These are phyloP conservation scores for Pteruthius melanotis DNA, from an alignment of 2,113 vertebrate genomes.

Conservation along the genomic window DNA sequence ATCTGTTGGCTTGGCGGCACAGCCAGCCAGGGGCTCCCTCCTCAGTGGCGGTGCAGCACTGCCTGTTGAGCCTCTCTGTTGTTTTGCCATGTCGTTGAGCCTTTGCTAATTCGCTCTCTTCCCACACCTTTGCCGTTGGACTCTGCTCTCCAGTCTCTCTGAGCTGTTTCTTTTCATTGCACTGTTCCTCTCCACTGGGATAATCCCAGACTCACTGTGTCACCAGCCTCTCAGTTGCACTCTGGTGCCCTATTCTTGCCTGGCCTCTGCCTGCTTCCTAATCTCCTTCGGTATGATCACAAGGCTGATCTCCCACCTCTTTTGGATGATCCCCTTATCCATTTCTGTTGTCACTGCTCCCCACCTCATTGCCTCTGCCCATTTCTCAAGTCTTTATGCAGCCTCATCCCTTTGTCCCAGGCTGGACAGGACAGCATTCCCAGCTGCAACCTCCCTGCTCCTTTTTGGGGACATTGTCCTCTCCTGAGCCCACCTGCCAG, in stretches of 20 bases:
- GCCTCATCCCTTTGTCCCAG: background rate
- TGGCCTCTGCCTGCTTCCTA: background rate
- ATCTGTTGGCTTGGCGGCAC: conserved; percentile 39
- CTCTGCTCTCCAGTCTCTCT: background rate
- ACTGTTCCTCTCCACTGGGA: background rate
- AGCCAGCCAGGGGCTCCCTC: background rate
- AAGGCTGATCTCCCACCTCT: background rate
- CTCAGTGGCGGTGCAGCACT: background rate
- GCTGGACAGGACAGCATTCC: background rate
- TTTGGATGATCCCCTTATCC: background rate
- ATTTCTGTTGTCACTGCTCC: background rate
- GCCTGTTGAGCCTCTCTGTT: conserved; percentile 27
- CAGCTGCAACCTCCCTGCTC: background rate
- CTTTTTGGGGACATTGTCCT: background rate
- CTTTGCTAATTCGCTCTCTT: background rate
- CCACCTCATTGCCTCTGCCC: background rate
- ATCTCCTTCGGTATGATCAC: background rate
- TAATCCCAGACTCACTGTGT: background rate
- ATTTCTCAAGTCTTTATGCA: background rate
- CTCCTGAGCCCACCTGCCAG: background rate
- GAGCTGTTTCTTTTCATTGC: background rate
- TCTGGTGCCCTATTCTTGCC: background rate
- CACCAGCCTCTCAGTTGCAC: background rate
- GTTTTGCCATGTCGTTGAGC: conserved; percentile 4
- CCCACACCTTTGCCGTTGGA: background rate